Evolutionary conservation across 1,140 invertebrate species (phyloP).

Genomic region (Anastatus disparis): DNA sequence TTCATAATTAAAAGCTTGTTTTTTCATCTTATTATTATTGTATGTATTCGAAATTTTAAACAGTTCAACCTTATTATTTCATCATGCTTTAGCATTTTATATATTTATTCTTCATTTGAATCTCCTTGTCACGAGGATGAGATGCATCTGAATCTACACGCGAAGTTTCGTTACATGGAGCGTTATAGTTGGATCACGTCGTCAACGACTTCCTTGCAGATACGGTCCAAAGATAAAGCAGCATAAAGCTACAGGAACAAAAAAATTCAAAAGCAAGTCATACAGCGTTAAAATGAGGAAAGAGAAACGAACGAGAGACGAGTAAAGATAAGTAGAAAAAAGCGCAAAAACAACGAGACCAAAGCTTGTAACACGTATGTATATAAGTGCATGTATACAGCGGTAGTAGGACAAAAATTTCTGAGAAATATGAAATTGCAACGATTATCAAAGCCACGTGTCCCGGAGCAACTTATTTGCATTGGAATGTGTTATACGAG

Average conservation of each 20-base stretch:
- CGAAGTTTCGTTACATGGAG: background rate
- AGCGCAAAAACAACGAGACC: no score
- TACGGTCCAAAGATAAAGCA: background rate
- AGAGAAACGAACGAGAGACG: background rate
- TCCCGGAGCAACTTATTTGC: slow-evolving; percentile 61
- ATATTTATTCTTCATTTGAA: background rate
- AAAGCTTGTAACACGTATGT: no score
- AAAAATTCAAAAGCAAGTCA: no score
- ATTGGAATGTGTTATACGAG: slow-evolving; percentile 60
- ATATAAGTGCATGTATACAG: no score
- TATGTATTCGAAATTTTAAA: no score
- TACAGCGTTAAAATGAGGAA: no score
- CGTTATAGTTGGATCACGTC: slow-evolving; percentile 13
- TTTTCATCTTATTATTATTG: no score
- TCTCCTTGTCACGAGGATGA: background rate
- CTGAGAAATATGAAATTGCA: slow-evolving; percentile 63
- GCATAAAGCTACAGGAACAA: no score
- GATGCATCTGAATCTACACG: slow-evolving; percentile 1
- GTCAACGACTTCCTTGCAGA: slow-evolving; percentile 11
- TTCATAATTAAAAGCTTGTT: no score
- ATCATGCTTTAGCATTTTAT: no score
- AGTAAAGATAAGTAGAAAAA: no score
- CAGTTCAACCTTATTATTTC: no score
- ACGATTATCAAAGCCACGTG: slow-evolving; percentile 53
- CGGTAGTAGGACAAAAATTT: slow-evolving; percentile 53